These are phyloP conservation scores for Pluvianellus socialis DNA, from an alignment of 2,113 vertebrate genomes.

Conservation along the genomic window DNA sequence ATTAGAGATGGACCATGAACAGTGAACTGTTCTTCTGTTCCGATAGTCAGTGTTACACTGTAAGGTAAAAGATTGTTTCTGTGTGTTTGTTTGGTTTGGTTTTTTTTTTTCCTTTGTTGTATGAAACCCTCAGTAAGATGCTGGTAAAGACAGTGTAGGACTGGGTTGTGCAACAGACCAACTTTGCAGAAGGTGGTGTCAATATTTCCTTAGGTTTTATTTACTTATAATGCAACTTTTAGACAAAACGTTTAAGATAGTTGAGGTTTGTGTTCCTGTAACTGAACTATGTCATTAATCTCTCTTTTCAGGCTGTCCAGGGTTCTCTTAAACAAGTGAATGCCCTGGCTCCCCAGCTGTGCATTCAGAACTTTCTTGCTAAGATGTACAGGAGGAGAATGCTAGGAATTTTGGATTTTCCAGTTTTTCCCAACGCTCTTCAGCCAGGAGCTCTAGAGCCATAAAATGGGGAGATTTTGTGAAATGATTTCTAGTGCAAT, in stretches of 20 bases:
- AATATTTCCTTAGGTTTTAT: neutral
- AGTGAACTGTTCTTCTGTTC: neutral
- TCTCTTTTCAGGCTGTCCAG: neutral
- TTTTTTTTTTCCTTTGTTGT: neutral
- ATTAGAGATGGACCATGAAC: neutral
- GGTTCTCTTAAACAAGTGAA: neutral
- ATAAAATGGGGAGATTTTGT: neutral
- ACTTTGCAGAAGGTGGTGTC: neutral
- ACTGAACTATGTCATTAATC: neutral
- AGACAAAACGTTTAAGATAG: neutral
- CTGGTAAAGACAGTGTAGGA: neutral
- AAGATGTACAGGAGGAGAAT: neutral
- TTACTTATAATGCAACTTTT: neutral
- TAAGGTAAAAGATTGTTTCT: neutral
- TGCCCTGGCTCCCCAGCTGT: neutral
- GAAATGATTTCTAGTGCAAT: neutral
- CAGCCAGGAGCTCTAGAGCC: neutral
- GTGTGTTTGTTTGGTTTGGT: fast-evolving
- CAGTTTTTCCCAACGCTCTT: neutral
- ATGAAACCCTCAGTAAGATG: neutral
- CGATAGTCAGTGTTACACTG: neutral
- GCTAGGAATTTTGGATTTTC: neutral
- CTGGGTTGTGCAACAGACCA: neutral
- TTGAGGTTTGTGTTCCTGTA: neutral
- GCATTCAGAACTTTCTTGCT: neutral